A percentile compares a stretch with the other conserved stretches of the same genome.
Evolutionary conservation across 2,113 vertebrate species (phyloP).

Genomic region (Seriola aureovittata): DNA sequence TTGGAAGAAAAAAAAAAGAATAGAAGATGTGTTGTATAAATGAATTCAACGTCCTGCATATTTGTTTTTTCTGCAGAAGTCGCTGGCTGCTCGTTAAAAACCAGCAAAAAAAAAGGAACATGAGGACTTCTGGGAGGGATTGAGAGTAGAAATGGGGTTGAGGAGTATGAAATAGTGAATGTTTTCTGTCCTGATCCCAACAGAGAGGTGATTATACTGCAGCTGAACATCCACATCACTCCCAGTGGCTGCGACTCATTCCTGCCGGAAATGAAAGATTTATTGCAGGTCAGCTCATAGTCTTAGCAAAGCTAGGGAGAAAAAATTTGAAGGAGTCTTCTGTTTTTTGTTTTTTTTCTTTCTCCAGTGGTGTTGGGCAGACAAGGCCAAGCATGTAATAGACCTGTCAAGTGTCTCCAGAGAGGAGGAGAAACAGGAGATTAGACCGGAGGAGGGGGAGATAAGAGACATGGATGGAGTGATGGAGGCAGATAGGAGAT

Average conservation of each 20-base stretch:
- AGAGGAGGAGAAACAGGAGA: constrained; percentile 40
- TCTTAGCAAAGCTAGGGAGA: not conserved
- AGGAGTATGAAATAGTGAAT: constrained; percentile 8
- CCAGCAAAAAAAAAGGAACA: not conserved
- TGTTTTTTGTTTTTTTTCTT: not conserved
- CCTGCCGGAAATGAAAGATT: constrained; percentile 57
- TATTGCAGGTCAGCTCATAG: constrained; percentile 32
- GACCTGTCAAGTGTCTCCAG: constrained; percentile 64
- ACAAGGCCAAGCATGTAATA: constrained; percentile 63
- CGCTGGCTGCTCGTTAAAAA: constrained; percentile 18
- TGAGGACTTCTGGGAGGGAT: not conserved
- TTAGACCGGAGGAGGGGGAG: constrained; percentile 23
- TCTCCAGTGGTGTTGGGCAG: not conserved
- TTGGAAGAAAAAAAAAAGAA: not conserved
- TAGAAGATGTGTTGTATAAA: not conserved
- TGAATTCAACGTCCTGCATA: not conserved
- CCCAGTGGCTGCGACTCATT: constrained; percentile 29
- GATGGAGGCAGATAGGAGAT: not conserved
- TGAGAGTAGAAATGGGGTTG: not conserved
- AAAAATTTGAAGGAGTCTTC: constrained; percentile 8
- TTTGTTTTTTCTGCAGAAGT: constrained; percentile 25
- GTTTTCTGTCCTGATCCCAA: constrained; percentile 31
- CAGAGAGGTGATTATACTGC: constrained; percentile 61
- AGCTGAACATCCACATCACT: constrained; percentile 42
- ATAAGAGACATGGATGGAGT: constrained; percentile 16